These are phyloP conservation scores for Myrmophylax atrothorax DNA, from an alignment of 2,113 vertebrate genomes.

Conservation along the genomic window DNA sequence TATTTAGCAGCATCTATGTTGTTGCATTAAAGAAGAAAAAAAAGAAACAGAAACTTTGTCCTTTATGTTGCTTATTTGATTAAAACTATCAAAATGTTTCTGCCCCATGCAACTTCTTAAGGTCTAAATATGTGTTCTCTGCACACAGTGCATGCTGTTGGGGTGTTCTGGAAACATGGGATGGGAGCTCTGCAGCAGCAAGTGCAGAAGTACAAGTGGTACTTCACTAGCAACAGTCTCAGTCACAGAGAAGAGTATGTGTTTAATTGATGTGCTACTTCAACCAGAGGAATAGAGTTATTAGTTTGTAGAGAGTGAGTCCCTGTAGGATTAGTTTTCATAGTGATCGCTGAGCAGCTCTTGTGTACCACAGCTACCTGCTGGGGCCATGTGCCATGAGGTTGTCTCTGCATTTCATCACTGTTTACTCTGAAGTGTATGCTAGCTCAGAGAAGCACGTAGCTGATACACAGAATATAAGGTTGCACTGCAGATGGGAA, in stretches of 20 bases:
- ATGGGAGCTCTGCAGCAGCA: neutral
- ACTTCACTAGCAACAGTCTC: neutral
- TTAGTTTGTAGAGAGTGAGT: neutral
- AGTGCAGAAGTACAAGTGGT: neutral
- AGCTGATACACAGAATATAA: neutral
- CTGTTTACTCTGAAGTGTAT: neutral
- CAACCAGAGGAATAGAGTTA: neutral
- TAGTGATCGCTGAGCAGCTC: neutral
- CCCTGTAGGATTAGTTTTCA: neutral
- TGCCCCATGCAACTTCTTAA: neutral
- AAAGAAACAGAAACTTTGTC: neutral
- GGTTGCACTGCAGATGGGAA: neutral
- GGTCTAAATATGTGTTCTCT: neutral
- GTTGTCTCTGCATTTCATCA: neutral
- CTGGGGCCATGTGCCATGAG: neutral
- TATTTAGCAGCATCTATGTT: slow-evolving; percentile 29
- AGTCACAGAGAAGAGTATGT: neutral
- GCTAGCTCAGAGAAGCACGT: neutral
- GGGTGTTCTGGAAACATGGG: neutral
- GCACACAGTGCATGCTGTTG: rapidly evolving
- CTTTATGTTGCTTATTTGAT: neutral
- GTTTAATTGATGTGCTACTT: neutral
- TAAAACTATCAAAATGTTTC: neutral
- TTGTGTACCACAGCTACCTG: neutral
- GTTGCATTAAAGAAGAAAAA: neutral